Evolutionary conservation across 2,888 invertebrate species (phyloP), one percentile per base, ranked within the genome.

Genomic region (Lasioglossum oenotherae): DNA sequence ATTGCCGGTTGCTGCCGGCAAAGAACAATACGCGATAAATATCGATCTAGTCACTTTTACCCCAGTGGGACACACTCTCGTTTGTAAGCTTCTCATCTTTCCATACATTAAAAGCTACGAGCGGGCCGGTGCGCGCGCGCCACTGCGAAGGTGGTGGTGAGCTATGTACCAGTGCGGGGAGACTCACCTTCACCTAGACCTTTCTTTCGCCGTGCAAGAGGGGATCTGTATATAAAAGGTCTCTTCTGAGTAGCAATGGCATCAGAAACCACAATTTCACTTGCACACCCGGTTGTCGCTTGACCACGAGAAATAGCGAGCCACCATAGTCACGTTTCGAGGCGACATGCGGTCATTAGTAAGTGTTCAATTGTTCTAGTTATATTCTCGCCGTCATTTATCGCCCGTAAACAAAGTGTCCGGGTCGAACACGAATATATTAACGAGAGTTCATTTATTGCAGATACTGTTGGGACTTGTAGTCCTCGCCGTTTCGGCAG

Each of bases 111-210:
- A 57, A 57, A 49, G 69, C 81, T 60, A 78, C 87, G 79, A 82
- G 76, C 78, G n/a, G 57, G 12, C 23, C 12, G 64, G 57, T 46
- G 53, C 53, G 78, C 64, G 53, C 53, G 46, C 53, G 79, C 14
- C 57, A 0, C 27, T 27, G 78, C n/a, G 85, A 53, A 67, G 81
- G 86, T 80, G 83, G 85, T 83, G 87, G 74, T 85, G 84, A 77
- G 85, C 81, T 81, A 81, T 73, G 77, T 78, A 88, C 89, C 87
- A 86, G 76, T 77, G 81, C 85, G 87, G 80, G 74, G 88, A 90
- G 90, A 91, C 88, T 94, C 95, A 94, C 95, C 95, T 95, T 95
- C 95, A 95, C 95, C 95, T 95, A 95, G 95, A 95, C 95, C 95
- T 95, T 94, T 95, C 95, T 94, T 94, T 95, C 91, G 86, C 93